phyloP scores from a whole-genome alignment of 2,888 invertebrate genomes.

The Drosophila barbarae region DNA sequence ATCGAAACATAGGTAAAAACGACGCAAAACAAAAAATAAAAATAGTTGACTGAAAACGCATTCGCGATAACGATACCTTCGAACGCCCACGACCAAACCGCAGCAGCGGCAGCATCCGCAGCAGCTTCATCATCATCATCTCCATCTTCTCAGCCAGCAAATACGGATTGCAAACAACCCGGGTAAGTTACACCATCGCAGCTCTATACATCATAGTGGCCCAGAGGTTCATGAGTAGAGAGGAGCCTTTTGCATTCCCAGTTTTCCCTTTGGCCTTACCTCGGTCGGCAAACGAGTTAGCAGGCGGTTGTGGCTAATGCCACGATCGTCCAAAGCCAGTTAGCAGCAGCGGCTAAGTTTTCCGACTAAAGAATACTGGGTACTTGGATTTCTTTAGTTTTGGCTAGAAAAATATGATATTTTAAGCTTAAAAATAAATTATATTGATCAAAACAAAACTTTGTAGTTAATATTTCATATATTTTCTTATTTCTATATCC shows the following conservation, averaged over 20 bases:
- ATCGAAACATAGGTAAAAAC: conserved; percentile 27
- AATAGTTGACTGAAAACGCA: conserved; percentile 58
- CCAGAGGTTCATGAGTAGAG: conserved; percentile 25
- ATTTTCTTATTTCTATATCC: neutral
- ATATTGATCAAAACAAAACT: neutral
- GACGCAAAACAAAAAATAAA: conserved; percentile 8
- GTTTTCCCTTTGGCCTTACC: conserved; percentile 21
- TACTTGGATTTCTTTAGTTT: neutral
- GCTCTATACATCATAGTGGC: conserved; percentile 22
- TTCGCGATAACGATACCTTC: conserved; percentile 57
- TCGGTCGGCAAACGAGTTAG: conserved; percentile 54
- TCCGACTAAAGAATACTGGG: conserved; percentile 14
- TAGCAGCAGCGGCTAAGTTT: conserved; percentile 10
- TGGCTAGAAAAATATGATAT: neutral
- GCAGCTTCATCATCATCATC: conserved; percentile 10
- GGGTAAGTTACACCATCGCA: conserved; percentile 55
- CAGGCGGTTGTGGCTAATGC: conserved; percentile 47
- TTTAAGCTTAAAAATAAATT: too few relatives aligned
- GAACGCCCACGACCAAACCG: conserved; percentile 50
- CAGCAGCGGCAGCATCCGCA: conserved; percentile 33
- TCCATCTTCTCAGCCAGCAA: conserved; percentile 16
- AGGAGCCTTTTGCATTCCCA: conserved; percentile 40
- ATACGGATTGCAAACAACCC: conserved; percentile 46
- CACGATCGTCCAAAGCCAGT: conserved; percentile 22
- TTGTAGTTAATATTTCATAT: neutral